phyloP scores from a whole-genome alignment of 2,888 invertebrate genomes.

The Hirtodrosophila confusa region DNA sequence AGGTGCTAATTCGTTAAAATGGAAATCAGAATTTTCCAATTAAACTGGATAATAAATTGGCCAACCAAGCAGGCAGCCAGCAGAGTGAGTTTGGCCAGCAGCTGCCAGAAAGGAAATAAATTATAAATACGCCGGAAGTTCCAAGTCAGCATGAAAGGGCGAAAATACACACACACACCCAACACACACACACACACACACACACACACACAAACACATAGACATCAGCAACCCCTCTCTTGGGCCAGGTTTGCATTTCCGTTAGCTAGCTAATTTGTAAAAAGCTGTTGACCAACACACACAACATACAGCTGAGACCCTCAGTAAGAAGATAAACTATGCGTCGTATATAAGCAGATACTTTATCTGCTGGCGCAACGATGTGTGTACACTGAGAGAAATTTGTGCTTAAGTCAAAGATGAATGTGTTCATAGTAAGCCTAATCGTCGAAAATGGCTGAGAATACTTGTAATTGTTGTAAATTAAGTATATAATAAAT shows the following conservation, averaged over 20 bases:
- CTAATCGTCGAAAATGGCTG: no score
- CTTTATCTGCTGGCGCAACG: conserved; percentile 66
- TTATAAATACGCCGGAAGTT: conserved; percentile 81
- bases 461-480: no score
- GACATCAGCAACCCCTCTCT: conserved; percentile 26
- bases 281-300: conserved; percentile 79
- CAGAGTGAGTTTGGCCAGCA: conserved; percentile 56
- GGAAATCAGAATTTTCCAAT: conserved; percentile 80
- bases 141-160: conserved; percentile 80
- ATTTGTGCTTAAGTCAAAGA: no score
- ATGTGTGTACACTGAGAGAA: conserved; percentile 15
- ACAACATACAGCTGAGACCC: conserved; percentile 68
- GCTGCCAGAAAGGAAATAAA: conserved; percentile 74
- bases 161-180: conserved; percentile 39
- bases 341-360: conserved; percentile 72
- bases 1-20: conserved; percentile 79
- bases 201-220: conserved; percentile 7
- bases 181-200: conserved; percentile 7
- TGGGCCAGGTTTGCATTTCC: conserved; percentile 74
- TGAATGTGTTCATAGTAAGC: no score
- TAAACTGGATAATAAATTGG: conserved; percentile 80
- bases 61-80: conserved; percentile 44
- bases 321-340: conserved; percentile 74
- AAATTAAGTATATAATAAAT: no score
- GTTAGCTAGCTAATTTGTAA: conserved; percentile 79